Evolutionary conservation across 2,113 vertebrate species (phyloP), one percentile per base, ranked within the genome.

Genomic region (Oryzias melastigma): DNA sequence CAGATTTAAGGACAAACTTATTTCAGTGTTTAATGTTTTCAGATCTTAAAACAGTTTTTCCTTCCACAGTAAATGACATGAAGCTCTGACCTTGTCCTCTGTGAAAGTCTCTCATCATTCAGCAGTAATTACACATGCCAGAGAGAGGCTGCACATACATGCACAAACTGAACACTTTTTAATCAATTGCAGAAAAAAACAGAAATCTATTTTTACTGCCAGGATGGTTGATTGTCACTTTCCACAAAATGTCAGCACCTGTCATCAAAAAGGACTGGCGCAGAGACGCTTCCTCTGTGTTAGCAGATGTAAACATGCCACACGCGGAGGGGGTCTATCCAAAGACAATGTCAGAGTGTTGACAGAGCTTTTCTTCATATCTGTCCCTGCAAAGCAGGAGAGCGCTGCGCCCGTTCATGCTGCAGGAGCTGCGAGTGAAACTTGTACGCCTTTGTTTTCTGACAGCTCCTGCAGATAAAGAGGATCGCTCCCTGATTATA

Each of bases 11-110:
- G 54, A 50, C 62, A 27, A n/a, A 62, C 8, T 35, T 12, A 10
- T 10, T 3, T 10, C 8, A 8, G 29, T 35, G 10, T 3, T 35
- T 10, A 35, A 12, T 12, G 35, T 35, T 35, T 35, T 35, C 35
- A 35, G 8, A 35, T 35, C 35, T 12, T 35, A 35, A 12, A 35
- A 35, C 35, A 12, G 35, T 8, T 10, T 35, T 35, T 35, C 35
- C 35, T 3, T 35, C 35, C 1, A 8, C 35, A 35, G 35, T 35
- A 35, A 35, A 12, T 12, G 35, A 35, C 10, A 44, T 44, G 2
- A 44, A 68, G 77, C 52, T 60, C 67, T 71, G 82, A 85, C 80
- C 80, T 88, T 82, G 80, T 59, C 71, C 71, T 73, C 62, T 62
- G 52, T 72, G 64, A 54, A 48, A 59, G 61, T 57, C 58, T 65